Percentiles rank a stretch among this genome's conserved stretches.
Evolutionary conservation across 92 coral and sea anemone species (phyloP).

Genomic region (Zoanthus sociatus): DNA sequence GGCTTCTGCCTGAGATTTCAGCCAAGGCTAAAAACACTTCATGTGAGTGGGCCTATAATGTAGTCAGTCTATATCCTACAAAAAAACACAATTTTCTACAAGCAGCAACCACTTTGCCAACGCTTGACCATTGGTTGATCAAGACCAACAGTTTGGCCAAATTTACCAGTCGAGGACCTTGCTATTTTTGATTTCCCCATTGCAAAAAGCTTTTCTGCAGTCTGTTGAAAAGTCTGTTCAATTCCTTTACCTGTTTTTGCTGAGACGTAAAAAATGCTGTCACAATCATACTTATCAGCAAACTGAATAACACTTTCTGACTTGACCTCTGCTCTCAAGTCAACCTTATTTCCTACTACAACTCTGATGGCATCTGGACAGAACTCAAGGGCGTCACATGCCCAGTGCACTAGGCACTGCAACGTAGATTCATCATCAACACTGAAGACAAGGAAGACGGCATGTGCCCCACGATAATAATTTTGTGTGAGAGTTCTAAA

Average conservation of each 20-base stretch:
- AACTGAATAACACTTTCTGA: conserved; percentile 74
- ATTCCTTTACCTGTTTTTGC: conserved; percentile 96
- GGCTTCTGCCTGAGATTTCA: too few species aligned
- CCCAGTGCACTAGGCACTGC: conserved; percentile 89
- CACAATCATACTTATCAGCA: conserved; percentile 74
- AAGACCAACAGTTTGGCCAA: conserved; percentile 52
- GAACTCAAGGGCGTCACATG: conserved; percentile 75
- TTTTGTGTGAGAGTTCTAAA: conserved; percentile 94
- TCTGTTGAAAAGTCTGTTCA: conserved; percentile 63
- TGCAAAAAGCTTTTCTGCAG: conserved; percentile 62
- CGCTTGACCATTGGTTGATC: conserved; percentile 68
- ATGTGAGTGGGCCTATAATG: too few species aligned
- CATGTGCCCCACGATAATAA: conserved; percentile 95
- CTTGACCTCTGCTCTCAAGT: conserved; percentile 76
- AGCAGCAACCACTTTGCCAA: conserved; percentile 80
- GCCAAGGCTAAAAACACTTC: too few species aligned
- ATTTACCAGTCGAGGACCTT: conserved; percentile 49
- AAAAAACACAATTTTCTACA: too few species aligned
- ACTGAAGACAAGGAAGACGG: conserved; percentile 80
- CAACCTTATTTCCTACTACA: conserved; percentile 87
- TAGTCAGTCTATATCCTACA: too few species aligned
- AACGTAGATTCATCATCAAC: conserved; percentile 86
- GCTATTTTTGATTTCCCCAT: conserved; percentile 34
- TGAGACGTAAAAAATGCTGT: conserved; percentile 66
- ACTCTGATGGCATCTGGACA: conserved; percentile 85